Evolutionary conservation across 2,888 invertebrate species (phyloP), one percentile per base, ranked within the genome.

Genomic region (Punctoribates punctum): DNA sequence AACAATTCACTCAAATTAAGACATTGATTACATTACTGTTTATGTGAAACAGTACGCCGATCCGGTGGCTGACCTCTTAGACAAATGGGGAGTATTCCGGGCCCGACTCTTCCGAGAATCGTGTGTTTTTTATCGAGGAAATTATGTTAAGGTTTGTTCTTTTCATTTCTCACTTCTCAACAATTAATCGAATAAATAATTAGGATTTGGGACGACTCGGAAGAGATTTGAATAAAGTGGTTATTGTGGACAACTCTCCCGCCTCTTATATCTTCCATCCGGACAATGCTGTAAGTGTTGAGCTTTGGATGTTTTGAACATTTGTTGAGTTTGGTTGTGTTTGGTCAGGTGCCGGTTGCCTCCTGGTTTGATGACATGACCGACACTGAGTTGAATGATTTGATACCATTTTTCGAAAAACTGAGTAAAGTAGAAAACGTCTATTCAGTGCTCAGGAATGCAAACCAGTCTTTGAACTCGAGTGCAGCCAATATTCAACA

Each of bases 251-350:
- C 88, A 99, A 99, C 87, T 99, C 98, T 83, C 99, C 99, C 82
- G 97, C 97, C 83, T 96, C 96, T 81, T 99, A 99, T 86, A 96
- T 98, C 88, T 99, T 99, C 91, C 99, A 99, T 89, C 98, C 98
- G 83, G 96, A 98, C 85, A 99, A 99, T 88, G 98, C 98, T 86
- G 97, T 99, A 86, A 91, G 93, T 90, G 5, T 38, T 57, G 51
- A 1, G n/a, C 20, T 51, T 5, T 60, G 29, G 51, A 29, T 54
- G 13, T 73, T 2, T 75, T 75, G 9, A 23, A 48, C 13, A 9
- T 23, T 17, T 1, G 34, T 34, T 34, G 34, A n/a, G n/a, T n/a
- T n/a, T 17, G 17, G n/a, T 4, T 46, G 20, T 17, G 15, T 20
- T 20, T 25, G 15, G 82, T 20, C 82, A 87, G 87, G 96, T 99